Evolutionary conservation across 2,113 vertebrate genomes (phyloP), one percentile per base, ranked within the genome.

Genomic region (Bambusicola thoracicus): DNA sequence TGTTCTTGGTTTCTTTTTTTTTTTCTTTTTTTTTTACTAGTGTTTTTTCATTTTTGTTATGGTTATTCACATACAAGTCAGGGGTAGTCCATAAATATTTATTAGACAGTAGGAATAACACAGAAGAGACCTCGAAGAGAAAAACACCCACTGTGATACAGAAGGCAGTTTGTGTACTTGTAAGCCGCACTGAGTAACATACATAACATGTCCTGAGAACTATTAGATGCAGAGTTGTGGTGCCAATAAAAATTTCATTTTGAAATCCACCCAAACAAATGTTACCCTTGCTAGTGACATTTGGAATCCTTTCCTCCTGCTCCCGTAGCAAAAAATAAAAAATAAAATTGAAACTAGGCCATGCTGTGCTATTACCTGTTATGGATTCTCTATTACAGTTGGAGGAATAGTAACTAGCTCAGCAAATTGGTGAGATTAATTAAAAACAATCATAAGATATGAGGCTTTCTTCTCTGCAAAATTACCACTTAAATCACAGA

Each of bases 341-440:
- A 55, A 10, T 11, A 58, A n/a, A 58, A 32, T 65, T 92, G 58
- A 59, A 96, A 94, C 65, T 94, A 82, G 84, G 90, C 92, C 82
- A 85, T 53, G n/a, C 29, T 94, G 78, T 61, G 95, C 73, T 59
- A 68, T 73, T 84, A 84, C 92, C 80, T 94, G 81, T 13, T 88
- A 82, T 4, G 51, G 69, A 89, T 51, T 85, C 25, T 86, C 44
- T 86, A 27, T 81, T 41, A 41, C 72, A 79, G 92, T 27, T 92
- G 75, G 51, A 69, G 94, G 92, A 87, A 46, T 46, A 94, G 76
- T 36, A 94, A 36, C 80, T 55, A 61, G 20, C 63, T 97, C 87
- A 93, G 89, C 68, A 97, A 93, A 85, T 22, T 77, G 34, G 93
- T 84, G 46, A 90, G 88, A 49, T 55, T 84, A 92, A 94, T 95